Conservation (phyloP, 2,797 vertebrate species). For the Scarus forsteni region DNA sequence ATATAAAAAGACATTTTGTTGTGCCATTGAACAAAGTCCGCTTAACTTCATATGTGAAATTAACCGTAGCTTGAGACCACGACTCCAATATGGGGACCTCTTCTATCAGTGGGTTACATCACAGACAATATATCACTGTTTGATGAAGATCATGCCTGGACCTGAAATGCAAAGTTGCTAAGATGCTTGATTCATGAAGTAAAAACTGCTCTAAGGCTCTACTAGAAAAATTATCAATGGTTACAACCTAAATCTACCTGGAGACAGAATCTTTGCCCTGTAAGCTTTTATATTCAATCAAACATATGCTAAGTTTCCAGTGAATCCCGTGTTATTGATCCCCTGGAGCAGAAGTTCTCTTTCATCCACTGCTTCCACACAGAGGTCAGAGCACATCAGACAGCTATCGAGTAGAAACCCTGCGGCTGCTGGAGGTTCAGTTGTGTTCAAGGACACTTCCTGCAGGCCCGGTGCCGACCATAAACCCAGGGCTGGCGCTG, state of each 20-base stretch:
- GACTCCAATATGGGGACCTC: no score
- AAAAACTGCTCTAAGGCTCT: no score
- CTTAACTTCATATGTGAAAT: no score
- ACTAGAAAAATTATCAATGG: not conserved
- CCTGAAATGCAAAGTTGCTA: no score
- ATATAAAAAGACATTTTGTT: no score
- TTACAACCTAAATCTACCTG: not conserved
- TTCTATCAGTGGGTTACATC: no score
- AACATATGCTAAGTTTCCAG: not conserved
- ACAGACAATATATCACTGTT: no score
- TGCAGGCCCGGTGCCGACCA: not conserved
- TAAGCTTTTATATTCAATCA: not conserved
- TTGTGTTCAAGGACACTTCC: conserved; percentile 33
- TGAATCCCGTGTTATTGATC: not conserved
- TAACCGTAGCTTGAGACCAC: no score
- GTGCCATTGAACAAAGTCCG: no score
- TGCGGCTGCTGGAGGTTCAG: conserved; percentile 12
- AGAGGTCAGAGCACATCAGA: conserved; percentile 9
- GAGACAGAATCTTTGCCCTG: not conserved
- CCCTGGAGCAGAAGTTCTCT: conserved; percentile 14
- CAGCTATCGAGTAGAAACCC: conserved; percentile 7
- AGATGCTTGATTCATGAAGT: no score
- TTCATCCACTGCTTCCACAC: conserved; percentile 1
- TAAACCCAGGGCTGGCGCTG: not conserved
- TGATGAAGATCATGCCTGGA: no score